Evolutionary conservation across 2,113 vertebrate genomes (phyloP), one percentile per base, ranked within the genome.

Genomic region (Lagenorhynchus albirostris): DNA sequence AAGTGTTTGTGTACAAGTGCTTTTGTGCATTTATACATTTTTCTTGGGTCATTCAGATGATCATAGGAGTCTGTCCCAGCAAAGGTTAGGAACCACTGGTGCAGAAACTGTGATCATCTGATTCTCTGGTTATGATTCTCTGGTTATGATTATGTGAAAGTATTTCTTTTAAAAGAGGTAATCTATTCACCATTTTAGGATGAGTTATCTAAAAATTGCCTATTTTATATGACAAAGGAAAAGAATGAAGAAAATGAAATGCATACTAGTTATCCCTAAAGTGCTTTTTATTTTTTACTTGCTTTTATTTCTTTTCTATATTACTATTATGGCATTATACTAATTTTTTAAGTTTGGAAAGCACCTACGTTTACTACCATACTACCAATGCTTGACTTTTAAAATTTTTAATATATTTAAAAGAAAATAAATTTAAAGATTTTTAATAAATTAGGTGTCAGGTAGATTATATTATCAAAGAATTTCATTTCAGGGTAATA

Each of bases 401-500:
- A 0, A 12, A 23, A 82, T 77, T 82, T 23, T 76, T 87, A 60
- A 41, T 79, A 38, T 94, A 70, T 31, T 80, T 73, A 58, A 67
- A 92, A 87, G 31, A 53, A 8, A 41, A 70, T n/a, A 58, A 8
- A 86, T 86, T 38, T 36, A 74, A 65, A 87, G 5, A 73, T 80
- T 79, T 41, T 86, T 92, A 73, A 55, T 63, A 96, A 95, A 50
- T 26, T 71, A 63, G 8, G 20, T 83, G 12, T 36, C 18, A 7
- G 44, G 20, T 80, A 68, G 77, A 71, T 79, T 91, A 81, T 47
- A 71, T 81, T 58, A 44, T 44, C 23, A 87, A 63, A 41, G 29
- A 33, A 84, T 97, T 97, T 93, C 53, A 94, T 73, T 97, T 89
- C 53, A 94, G 88, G 15, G 8, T 63, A 80, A 38, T 73, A 84